Base-by-base conservation (phyloP, 2,113 vertebrate genomes). In the Callorhinus ursinus region DNA sequence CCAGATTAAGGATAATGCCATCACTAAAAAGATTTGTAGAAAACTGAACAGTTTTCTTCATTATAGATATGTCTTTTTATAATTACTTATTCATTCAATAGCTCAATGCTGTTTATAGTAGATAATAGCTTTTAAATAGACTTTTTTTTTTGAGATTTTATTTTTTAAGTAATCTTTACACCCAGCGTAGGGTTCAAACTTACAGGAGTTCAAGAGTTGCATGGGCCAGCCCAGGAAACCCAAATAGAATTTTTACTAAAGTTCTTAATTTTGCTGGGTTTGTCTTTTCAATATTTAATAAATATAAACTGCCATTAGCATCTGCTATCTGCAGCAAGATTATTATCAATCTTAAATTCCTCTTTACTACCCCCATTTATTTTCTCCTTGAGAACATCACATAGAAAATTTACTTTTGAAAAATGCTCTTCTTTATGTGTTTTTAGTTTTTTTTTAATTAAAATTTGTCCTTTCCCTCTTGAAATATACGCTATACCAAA, bases 381-480 rank as follows among this genome's bases (percentile, higher is more conserved):
- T 96, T n/a, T 93, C 63, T 4, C 77, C 87, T 93, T 84, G 71
- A 90, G 53, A 55, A 59, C 2, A 89, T 7, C 90, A 36, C 33
- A 92, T 63, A 87, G 46, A 12, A 83, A 85, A 85, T 93, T 93
- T 87, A 51, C 55, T 91, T 26, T 96, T 95, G 61, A 82, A 95
- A 93, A 16, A 87, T 79, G 49, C 14, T 76, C 14, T 57, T 82
- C 96, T 93, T 74, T 71, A 1, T 82, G 96, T 85, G 42, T 55
- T 89, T 94, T 88, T 77, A 90, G 10, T 22, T 93, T 9, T 96
- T 97, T 57, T 87, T 96, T 90, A 31, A 81, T 95, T 96, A 90
- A 83, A 90, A 82, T 69, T 31, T 51, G 26, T 33, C 49, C 57
- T 15, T 69, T 80, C 39, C 28, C 19, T 92, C 79, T 63, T 63